Base-by-base conservation (phyloP, 2,113 vertebrate species). In the Corythaixoides concolor region DNA sequence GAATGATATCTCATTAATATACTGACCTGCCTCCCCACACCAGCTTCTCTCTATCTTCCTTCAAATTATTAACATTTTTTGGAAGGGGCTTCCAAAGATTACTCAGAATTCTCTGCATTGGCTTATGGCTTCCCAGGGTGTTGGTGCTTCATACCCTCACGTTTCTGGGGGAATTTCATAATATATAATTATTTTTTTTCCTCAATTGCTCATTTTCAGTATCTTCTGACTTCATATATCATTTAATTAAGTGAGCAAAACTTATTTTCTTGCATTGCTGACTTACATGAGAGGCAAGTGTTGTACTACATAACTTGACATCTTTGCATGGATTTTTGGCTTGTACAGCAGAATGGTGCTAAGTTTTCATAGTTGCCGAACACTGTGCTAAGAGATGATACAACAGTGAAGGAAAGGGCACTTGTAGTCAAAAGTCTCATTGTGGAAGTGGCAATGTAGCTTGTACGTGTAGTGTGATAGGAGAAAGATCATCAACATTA, bases 1-100 rank as follows among this genome's bases (percentile, higher is more conserved):
- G 30, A 89, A 75, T 72, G 43, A 43, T 96, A 95, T 93, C 77
- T 91, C 41, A 66, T 95, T 23, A 96, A 91, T 91, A 93, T 49
- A 55, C 84, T 19, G 8, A 75, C 49, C 52, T 85, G 16, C 15
- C 15, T 56, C 33, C 27, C 33, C 23, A 33, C 23, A 66, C 32
- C 22, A 32, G 5, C 66, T 90, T 90, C 11, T 72, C 30, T 81
- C 49, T 88, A 6, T 76, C 23, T 66, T 89, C 37, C 32, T 87
- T 85, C 43, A 50, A 55, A 87, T 73, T 91, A 37, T 78, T 78
- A 64, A 59, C 1, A 3, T 7, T 67, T 84, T 93, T 83, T 76
- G 12, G 20, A 60, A 78, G 2, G 13, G 8, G 4, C 13, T 93
- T 79, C n/a, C 41, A 55, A 85, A 85, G 45, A 9, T 87, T 85